Evolutionary conservation across 1,140 invertebrate genomes (phyloP).

Genomic region (Saccostrea echinata): DNA sequence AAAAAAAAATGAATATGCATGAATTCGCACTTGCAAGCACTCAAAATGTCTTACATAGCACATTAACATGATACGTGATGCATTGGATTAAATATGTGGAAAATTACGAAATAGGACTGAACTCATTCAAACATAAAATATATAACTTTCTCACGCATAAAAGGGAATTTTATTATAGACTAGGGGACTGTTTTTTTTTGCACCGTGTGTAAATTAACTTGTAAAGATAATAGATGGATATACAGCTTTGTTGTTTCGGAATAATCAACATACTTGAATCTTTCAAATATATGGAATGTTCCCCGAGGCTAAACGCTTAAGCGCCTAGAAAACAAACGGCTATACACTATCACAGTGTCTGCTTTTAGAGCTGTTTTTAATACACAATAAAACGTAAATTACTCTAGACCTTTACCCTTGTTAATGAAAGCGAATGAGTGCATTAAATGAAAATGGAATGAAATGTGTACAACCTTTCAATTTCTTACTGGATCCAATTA

Average conservation of each 20-base stretch:
- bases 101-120: neutral
- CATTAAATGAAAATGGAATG: constrained; percentile 18
- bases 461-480: constrained; percentile 2
- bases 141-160: constrained; percentile 16
- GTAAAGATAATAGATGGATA: constrained; percentile 12
- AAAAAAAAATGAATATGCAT: constrained; percentile 21
- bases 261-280: constrained; percentile 23
- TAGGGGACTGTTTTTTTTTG: neutral
- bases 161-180: neutral
- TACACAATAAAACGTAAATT: constrained; percentile 17
- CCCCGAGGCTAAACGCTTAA: neutral
- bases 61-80: neutral
- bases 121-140: neutral
- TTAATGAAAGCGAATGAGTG: neutral
- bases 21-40: neutral
- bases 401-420: neutral
- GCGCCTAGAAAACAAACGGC: neutral
- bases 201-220: neutral
- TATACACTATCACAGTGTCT: constrained; percentile 2
- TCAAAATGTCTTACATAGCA: neutral
- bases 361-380: constrained; percentile 31
- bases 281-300: constrained; percentile 22
- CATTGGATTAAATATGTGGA: constrained; percentile 7
- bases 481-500: neutral
- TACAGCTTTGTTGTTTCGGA: constrained; percentile 25